Conservation (phyloP, 2,797 vertebrate species). For the Columba guinea region DNA sequence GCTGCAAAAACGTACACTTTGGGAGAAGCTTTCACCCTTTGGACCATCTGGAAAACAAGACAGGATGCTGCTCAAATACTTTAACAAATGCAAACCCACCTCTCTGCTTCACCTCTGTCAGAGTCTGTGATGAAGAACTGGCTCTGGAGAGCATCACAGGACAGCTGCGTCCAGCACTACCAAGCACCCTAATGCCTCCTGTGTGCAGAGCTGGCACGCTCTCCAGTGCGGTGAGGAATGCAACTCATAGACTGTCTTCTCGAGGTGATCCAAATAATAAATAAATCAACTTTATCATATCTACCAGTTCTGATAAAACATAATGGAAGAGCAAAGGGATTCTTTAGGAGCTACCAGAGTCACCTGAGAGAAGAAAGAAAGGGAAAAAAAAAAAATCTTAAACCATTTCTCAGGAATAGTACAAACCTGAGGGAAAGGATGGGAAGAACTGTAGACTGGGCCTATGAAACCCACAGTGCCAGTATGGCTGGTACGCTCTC, state of each 20-base stretch:
- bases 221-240: background rate
- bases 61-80: background rate
- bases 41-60: background rate
- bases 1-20: rapidly evolving
- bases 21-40: background rate
- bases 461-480: background rate
- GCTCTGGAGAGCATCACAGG: too few species aligned
- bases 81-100: background rate
- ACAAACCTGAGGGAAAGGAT: background rate
- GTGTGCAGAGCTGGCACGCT: too few species aligned
- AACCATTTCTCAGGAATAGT: background rate
- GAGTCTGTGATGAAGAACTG: background rate
- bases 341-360: background rate
- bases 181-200: rapidly evolving
- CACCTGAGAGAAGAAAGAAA: background rate
- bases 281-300: background rate
- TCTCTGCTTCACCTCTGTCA: background rate
- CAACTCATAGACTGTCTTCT: background rate
- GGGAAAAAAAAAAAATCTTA: background rate
- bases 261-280: background rate
- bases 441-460: background rate
- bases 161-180: background rate
- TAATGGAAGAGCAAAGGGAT: background rate
- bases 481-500: background rate
- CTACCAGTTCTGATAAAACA: background rate